Base-by-base conservation (phyloP, 2,888 invertebrate genomes). In the Agrypnus murinus region DNA sequence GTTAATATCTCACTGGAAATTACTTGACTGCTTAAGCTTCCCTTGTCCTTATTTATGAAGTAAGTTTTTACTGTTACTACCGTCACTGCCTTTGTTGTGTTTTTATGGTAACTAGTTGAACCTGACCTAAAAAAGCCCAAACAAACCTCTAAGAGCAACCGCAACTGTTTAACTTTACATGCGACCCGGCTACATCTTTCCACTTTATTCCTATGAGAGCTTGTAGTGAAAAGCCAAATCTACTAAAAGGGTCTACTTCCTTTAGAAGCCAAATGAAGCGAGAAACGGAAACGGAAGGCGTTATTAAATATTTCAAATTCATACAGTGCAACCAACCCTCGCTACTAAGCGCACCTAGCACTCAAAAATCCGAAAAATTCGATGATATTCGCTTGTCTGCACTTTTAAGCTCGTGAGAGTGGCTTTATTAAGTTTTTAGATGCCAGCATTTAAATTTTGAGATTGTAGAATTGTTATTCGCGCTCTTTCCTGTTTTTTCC, bases 161-260 rank as follows among this genome's bases (percentile, higher is more conserved):
- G 36, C 34, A 55, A 10, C 55, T 55, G 55, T 36, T 38, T 38
- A 38, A 38, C 36, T 34, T 34, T 55, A 55, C 55, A 38, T 55
- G 17, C 36, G 55, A 55, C 55, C 34, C 55, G 55, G 55, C 50
- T 50, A 50, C 55, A 14, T 38, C 36, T 55, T 48, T 55, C 36
- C 55, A 38, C 55, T 55, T 55, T 55, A 38, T 38, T 55, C 55
- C 55, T 38, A 9, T 17, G 36, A 32, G 36, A 55, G 36, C 55
- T 31, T 38, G 34, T 38, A 34, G 55, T 34, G 55, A 55, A 55
- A 60, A 57, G 57, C 45, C 45, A 40, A 60, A 60, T 60, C 40
- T 32, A 62, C 62, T 62, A 62, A 62, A 62, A 62, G 62, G 62
- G 62, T 62, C 62, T 34, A 48, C 62, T 34, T 64, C 38, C 50